These are phyloP conservation scores for Cephalopholis sonnerati DNA, from an alignment of 2,113 vertebrate species.

Conservation along the genomic window DNA sequence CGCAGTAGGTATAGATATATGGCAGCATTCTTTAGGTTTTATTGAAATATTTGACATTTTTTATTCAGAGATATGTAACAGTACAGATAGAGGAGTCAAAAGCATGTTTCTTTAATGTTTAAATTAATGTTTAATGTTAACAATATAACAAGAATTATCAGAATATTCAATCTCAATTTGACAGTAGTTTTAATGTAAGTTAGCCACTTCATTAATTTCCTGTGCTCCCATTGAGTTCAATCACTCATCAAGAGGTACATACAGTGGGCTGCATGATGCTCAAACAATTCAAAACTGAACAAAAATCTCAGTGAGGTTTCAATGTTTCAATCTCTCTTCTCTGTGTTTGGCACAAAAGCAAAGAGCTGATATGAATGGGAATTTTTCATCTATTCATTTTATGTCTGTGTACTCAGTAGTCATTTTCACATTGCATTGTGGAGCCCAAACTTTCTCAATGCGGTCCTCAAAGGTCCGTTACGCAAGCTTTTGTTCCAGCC, in stretches of 20 bases:
- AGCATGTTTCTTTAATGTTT: background rate
- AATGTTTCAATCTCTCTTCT: background rate
- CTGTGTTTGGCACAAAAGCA: constrained; percentile 1
- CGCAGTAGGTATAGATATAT: background rate
- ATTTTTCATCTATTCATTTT: background rate
- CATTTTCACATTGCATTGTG: background rate
- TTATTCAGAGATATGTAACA: background rate
- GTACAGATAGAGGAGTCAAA: no score
- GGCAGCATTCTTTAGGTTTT: background rate
- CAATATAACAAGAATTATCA: background rate
- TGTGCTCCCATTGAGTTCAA: background rate
- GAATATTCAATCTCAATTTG: background rate
- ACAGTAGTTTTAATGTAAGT: background rate
- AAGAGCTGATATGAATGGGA: background rate
- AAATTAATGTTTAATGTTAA: background rate
- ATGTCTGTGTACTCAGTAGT: background rate
- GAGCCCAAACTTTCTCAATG: background rate
- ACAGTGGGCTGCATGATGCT: background rate
- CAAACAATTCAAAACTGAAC: background rate
- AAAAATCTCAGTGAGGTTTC: background rate
- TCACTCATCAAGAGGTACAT: background rate
- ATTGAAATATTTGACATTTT: background rate
- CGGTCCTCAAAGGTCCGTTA: background rate
- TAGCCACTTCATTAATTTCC: no score
- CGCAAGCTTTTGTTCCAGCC: constrained; percentile 33